Base-by-base conservation (phyloP, 2,113 vertebrate genomes). In the Caretta caretta region DNA sequence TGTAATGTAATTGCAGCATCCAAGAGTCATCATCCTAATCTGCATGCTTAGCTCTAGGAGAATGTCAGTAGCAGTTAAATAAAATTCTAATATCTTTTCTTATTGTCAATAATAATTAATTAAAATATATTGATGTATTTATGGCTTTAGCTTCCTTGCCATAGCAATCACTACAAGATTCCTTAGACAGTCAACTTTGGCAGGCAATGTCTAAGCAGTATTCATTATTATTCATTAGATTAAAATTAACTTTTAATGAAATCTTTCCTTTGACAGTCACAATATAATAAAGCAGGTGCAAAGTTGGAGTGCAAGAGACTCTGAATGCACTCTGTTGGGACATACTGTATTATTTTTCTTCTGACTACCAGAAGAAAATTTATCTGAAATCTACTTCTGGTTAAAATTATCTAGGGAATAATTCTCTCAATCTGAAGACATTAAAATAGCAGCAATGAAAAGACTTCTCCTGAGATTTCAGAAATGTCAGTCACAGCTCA, bases 161-260 rank as follows among this genome's bases (percentile, higher is more conserved):
- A n/a, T 90, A 90, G 56, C 54, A 10, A 65, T 86, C 31, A 42
- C 48, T 92, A 14, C 79, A 82, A 72, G 75, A 38, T 84, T 84
- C 89, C 35, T 51, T 95, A 46, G 56, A n/a, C 92, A n/a, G 22
- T 90, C 8, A 46, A 6, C 79, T 92, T 88, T 9, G 46, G 12
- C 46, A 9, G 79, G 12, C 91, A 78, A 11, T 83, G 38, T 50
- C 53, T 92, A 92, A 93, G 86, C 53, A 86, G 25, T 25, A 86
- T 2, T 94, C 48, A 81, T 96, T 90, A 87, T 94, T 93, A 92
- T 94, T 96, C 19, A 93, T 50, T 92, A 88, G 24, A 56, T 84
- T 91, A 88, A 95, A 96, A 69, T 92, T 82, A 91, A 80, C 27
- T 94, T 96, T 20, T 93, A 95, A 88, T 96, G 7, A 56, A 83